Evolutionary conservation across 2,888 invertebrate genomes (phyloP).

Genomic region (Meiosimyza decipiens): DNA sequence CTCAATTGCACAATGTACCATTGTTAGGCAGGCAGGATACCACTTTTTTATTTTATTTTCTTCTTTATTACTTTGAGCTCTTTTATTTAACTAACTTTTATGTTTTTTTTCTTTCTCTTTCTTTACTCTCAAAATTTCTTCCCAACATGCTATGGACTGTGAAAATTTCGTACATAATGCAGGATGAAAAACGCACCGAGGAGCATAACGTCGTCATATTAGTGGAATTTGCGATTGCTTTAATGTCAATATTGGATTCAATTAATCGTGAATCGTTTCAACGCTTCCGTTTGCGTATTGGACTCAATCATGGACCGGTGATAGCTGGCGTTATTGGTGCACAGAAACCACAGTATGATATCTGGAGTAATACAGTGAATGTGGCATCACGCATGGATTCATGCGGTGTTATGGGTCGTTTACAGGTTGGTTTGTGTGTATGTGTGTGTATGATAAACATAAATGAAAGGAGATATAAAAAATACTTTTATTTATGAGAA

Average conservation of each 20-base stretch:
- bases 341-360: conserved; percentile 98
- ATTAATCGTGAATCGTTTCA: conserved; percentile 98
- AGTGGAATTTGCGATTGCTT: conserved; percentile 93
- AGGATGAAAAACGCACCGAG: conserved; percentile 78
- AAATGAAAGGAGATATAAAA: too few species aligned
- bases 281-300: conserved; percentile 93
- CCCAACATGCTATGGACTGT: too few species aligned
- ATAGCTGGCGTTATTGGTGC: conserved; percentile 98
- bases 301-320: conserved; percentile 71
- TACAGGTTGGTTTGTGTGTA: conserved; percentile 73
- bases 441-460: conserved; percentile 8
- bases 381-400: conserved; percentile 98
- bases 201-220: conserved; percentile 89
- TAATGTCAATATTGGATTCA: conserved; percentile 92
- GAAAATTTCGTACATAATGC: neutral
- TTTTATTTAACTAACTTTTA: conserved; percentile 1
- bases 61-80: neutral
- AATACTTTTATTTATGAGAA: too few species aligned
- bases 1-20: conserved; percentile 19
- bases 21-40: neutral
- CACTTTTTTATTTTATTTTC: neutral
- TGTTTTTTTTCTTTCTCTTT: conserved; percentile 35
- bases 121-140: neutral
- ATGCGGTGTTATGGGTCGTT: conserved; percentile 87
- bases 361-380: conserved; percentile 99